Conservation (phyloP, 1,140 invertebrate species). For the Hesperophylax magnus region DNA sequence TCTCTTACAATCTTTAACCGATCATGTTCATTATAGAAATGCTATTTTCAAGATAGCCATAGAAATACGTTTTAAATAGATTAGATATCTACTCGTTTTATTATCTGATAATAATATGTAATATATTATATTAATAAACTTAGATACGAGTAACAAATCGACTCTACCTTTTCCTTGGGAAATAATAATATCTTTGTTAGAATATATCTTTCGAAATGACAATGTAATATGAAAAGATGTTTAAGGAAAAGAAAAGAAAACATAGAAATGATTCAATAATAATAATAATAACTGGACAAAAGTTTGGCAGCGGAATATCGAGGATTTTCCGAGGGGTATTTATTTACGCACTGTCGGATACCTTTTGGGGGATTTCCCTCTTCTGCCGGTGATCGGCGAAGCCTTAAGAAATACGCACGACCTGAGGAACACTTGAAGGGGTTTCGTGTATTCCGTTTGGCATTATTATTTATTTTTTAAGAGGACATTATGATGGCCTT, state of each 20-base stretch:
- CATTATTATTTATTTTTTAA: neutral
- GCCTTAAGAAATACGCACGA: slow-evolving; percentile 11
- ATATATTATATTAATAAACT: too few relatives aligned
- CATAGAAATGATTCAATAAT: slow-evolving; percentile 2
- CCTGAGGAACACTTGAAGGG: neutral
- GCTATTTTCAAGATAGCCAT: too few relatives aligned
- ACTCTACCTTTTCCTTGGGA: too few relatives aligned
- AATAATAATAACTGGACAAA: slow-evolving; percentile 20
- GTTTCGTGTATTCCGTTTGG: neutral
- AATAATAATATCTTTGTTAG: too few relatives aligned
- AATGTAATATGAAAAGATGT: too few relatives aligned
- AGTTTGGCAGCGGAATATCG: neutral
- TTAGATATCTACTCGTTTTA: too few relatives aligned
- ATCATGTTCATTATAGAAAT: too few relatives aligned
- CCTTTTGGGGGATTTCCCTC: neutral
- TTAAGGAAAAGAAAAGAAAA: neutral
- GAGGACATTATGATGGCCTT: neutral
- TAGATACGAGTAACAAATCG: too few relatives aligned
- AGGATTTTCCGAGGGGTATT: neutral
- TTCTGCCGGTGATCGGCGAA: slow-evolving; percentile 10
- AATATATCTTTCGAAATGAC: too few relatives aligned
- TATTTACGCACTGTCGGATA: slow-evolving; percentile 1
- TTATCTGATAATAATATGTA: too few relatives aligned
- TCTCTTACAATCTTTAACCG: too few relatives aligned
- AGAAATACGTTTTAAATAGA: too few relatives aligned